Percentiles rank a stretch among this genome's conserved stretches.
These are phyloP conservation scores for Heliconius sara DNA, from an alignment of 2,888 invertebrate genomes.

Conservation along the genomic window DNA sequence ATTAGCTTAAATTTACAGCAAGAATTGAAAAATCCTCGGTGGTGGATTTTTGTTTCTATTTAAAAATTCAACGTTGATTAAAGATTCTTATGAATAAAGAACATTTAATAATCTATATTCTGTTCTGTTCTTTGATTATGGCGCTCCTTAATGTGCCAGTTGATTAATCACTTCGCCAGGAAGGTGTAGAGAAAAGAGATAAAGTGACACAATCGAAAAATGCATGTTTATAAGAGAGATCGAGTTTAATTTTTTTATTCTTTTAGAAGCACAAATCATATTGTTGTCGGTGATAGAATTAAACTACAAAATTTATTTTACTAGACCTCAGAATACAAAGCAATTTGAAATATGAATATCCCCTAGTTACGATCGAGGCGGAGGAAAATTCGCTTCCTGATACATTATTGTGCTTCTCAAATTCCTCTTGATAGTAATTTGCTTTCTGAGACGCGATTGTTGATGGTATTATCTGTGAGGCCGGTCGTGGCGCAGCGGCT, in stretches of 20 bases:
- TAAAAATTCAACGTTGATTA: fast-evolving
- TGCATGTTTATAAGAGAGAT: no score
- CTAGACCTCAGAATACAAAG: neutral
- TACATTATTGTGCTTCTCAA: neutral
- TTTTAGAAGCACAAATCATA: neutral
- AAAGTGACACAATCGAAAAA: no score
- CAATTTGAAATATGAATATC: neutral
- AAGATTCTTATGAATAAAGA: neutral
- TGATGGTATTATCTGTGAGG: no score
- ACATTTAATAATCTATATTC: neutral
- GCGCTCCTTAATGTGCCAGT: no score
- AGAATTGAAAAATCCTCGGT: neutral
- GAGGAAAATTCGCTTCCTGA: no score
- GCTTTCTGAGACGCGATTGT: neutral
- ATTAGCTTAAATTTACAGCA: neutral
- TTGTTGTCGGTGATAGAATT: no score
- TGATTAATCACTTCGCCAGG: no score
- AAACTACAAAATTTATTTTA: no score
- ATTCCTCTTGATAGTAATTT: neutral
- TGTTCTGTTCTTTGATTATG: no score
- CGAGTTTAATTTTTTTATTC: no score
- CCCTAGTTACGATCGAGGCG: neutral
- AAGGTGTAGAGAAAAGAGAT: no score
- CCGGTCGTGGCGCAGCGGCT: no score
- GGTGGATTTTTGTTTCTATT: neutral